These are phyloP conservation scores for Orthonychiurus folsomi DNA, from an alignment of 2,888 invertebrate species.

Conservation along the genomic window DNA sequence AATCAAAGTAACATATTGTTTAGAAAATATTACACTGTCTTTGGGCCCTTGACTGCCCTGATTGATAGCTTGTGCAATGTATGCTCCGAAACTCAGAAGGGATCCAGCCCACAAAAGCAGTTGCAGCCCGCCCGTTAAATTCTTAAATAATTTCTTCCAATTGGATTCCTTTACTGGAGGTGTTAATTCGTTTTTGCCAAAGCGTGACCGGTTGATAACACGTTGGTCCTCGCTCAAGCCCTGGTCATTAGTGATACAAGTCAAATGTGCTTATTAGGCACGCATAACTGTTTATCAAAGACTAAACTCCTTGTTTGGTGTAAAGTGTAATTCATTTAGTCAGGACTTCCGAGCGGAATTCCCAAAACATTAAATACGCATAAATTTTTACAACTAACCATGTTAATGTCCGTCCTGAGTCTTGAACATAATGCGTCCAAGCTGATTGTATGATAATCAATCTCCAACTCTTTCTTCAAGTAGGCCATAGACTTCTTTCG, in stretches of 20 bases:
- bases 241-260: conserved; percentile 19
- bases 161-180: conserved; percentile 33
- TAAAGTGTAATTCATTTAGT: too few species aligned
- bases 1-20: too few species aligned
- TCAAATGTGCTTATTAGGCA: too few species aligned
- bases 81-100: conserved; percentile 35
- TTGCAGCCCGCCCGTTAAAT: conserved; percentile 36
- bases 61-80: conserved; percentile 19
- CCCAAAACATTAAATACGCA: background rate
- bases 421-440: conserved; percentile 49
- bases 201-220: conserved; percentile 23
- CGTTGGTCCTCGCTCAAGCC: conserved; percentile 30
- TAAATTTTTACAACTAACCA: conserved; percentile 42
- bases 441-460: conserved; percentile 52
- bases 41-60: conserved; percentile 22
- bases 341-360: too few species aligned
- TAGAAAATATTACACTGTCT: conserved; percentile 38
- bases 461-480: conserved; percentile 51
- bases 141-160: conserved; percentile 35
- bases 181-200: conserved; percentile 34
- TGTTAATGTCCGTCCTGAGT: conserved; percentile 47
- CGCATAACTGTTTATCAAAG: too few species aligned
- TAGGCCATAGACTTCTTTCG: conserved; percentile 46
- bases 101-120: conserved; percentile 35
- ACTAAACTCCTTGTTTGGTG: background rate